These are phyloP conservation scores for Chaetodon auriga DNA, from an alignment of 2,113 vertebrate genomes.

Conservation along the genomic window DNA sequence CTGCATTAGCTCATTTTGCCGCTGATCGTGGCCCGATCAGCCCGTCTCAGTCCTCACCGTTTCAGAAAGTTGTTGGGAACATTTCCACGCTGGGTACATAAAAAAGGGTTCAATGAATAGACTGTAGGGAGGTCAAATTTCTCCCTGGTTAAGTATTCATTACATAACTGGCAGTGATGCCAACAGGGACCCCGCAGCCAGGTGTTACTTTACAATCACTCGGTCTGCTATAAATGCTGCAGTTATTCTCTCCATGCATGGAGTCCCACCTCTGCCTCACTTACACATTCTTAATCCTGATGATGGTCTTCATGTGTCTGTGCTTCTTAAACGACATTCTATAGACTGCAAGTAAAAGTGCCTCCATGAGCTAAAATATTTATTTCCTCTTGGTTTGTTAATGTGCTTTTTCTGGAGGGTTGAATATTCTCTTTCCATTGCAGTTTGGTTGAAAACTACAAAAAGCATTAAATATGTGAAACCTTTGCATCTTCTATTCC, in stretches of 20 bases:
- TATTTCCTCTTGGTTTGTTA: background rate
- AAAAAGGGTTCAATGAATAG: conserved; percentile 50
- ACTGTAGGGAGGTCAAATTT: conserved; percentile 47
- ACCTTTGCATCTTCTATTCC: background rate
- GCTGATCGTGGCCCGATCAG: background rate
- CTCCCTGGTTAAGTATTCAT: conserved; percentile 61
- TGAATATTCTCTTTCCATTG: background rate
- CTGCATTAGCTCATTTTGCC: conserved; percentile 24
- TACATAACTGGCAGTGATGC: conserved; percentile 52
- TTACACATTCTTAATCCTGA: background rate
- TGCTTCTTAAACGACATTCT: background rate
- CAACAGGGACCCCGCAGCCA: conserved; percentile 29
- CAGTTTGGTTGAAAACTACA: background rate
- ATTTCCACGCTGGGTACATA: conserved; percentile 17
- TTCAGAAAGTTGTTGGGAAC: background rate
- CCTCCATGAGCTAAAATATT: background rate
- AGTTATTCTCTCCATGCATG: background rate
- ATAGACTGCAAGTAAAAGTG: background rate
- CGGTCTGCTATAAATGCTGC: conserved; percentile 16
- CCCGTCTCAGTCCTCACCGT: background rate
- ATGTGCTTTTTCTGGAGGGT: no score
- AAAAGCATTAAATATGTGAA: background rate
- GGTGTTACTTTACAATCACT: conserved; percentile 35
- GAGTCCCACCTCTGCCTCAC: background rate
- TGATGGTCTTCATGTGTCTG: background rate